Conservation (phyloP, 2,888 invertebrate species). For the Ophion obscuratus region DNA sequence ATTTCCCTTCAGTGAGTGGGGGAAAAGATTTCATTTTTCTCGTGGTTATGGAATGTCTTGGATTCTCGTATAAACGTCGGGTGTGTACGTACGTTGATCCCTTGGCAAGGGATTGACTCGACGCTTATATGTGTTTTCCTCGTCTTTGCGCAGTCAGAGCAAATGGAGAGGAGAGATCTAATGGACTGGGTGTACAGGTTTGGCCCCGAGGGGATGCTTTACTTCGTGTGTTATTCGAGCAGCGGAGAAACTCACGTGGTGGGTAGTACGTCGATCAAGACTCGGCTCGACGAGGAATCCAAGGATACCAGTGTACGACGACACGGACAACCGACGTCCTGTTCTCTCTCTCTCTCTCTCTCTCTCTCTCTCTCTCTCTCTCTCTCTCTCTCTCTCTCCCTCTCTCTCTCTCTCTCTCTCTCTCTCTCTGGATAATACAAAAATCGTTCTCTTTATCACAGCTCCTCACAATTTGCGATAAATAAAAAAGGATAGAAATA, state of each 20-base stretch:
- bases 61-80: slow-evolving; percentile 25
- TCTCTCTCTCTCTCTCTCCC: too few species aligned
- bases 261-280: slow-evolving; percentile 49
- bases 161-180: slow-evolving; percentile 37
- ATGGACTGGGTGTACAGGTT: slow-evolving; percentile 48
- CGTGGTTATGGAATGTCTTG: slow-evolving; percentile 20
- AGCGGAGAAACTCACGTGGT: slow-evolving; percentile 34
- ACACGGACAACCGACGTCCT: slow-evolving; percentile 8
- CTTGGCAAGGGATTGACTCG: slow-evolving; percentile 35
- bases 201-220: slow-evolving; percentile 46
- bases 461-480: too few species aligned
- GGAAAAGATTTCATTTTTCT: slow-evolving; percentile 1
- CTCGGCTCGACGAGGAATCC: slow-evolving; percentile 23
- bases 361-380: too few species aligned
- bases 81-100: slow-evolving; percentile 24
- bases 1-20: slow-evolving; percentile 36
- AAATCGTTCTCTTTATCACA: too few species aligned
- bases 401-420: too few species aligned
- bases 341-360: background rate
- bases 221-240: slow-evolving; percentile 46
- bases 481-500: too few species aligned
- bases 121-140: slow-evolving; percentile 30
- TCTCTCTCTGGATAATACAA: too few species aligned
- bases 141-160: slow-evolving; percentile 26
- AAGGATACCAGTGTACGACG: slow-evolving; percentile 13